phyloP scores from a whole-genome alignment of 1,140 invertebrate species.

The Pogonomyrmex californicus region DNA sequence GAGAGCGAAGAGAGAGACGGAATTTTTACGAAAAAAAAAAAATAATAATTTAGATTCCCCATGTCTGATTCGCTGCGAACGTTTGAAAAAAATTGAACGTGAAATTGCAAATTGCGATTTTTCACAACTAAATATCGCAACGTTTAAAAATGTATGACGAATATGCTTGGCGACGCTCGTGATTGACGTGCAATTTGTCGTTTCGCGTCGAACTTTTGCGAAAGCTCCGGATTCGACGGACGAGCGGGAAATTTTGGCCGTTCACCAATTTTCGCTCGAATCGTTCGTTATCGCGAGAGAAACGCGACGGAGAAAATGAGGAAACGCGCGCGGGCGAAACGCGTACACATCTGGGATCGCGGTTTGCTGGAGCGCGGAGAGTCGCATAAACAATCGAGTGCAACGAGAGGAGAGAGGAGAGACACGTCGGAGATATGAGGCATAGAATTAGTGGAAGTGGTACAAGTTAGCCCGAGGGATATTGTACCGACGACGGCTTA shows the following conservation, averaged over 20 bases:
- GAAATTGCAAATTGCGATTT: not conserved
- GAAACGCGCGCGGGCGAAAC: not conserved
- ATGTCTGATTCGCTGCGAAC: not conserved
- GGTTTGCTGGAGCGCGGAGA: not conserved
- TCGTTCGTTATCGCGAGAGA: slow-evolving; percentile 3
- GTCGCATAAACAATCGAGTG: slow-evolving; percentile 31
- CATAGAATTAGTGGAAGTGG: slow-evolving; percentile 34
- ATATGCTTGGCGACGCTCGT: not conserved
- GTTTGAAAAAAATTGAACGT: not conserved
- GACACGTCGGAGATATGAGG: not conserved
- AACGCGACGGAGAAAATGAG: not conserved
- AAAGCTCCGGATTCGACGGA: not conserved
- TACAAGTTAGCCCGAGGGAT: slow-evolving; percentile 26
- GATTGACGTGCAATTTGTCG: slow-evolving; percentile 15
- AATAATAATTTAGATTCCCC: not conserved
- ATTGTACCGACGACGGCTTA: slow-evolving; percentile 49
- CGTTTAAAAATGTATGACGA: not conserved
- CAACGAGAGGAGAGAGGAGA: not conserved
- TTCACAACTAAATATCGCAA: not conserved
- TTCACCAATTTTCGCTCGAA: slow-evolving; percentile 9
- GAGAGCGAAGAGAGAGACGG: not conserved
- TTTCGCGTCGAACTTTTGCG: not conserved
- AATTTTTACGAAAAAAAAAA: not conserved
- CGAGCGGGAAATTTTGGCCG: not conserved
- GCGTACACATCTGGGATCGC: not conserved